These are phyloP conservation scores for Hypanus sabinus DNA, from an alignment of 2,113 vertebrate species.

Conservation along the genomic window DNA sequence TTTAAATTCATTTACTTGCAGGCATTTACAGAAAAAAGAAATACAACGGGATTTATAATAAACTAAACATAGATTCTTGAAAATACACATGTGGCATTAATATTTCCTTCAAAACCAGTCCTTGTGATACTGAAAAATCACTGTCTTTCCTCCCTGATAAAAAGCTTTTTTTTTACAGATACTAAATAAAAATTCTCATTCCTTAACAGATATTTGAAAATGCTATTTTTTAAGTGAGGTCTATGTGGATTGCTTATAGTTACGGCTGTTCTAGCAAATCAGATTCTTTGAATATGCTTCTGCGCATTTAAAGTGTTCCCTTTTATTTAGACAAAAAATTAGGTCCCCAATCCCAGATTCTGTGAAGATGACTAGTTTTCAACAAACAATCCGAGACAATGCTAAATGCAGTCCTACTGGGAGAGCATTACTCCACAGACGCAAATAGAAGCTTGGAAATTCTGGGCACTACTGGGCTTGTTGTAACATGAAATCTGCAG, in stretches of 20 bases:
- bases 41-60: too few species aligned
- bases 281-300: not conserved
- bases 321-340: not conserved
- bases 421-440: not conserved
- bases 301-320: not conserved
- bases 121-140: not conserved
- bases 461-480: constrained; percentile 30
- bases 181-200: not conserved
- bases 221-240: not conserved
- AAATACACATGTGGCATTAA: not conserved
- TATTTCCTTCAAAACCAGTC: not conserved
- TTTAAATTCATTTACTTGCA: too few species aligned
- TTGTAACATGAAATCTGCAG: constrained; percentile 50
- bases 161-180: not conserved
- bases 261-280: not conserved
- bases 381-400: not conserved
- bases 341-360: not conserved
- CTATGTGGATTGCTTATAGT: not conserved
- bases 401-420: not conserved
- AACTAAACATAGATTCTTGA: too few species aligned
- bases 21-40: too few species aligned
- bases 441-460: constrained; percentile 1
- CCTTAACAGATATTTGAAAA: not conserved
- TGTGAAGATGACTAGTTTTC: not conserved
- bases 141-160: not conserved